Evolutionary conservation across 2,113 vertebrate species (phyloP).

Genomic region (Bagarius yarrelli): DNA sequence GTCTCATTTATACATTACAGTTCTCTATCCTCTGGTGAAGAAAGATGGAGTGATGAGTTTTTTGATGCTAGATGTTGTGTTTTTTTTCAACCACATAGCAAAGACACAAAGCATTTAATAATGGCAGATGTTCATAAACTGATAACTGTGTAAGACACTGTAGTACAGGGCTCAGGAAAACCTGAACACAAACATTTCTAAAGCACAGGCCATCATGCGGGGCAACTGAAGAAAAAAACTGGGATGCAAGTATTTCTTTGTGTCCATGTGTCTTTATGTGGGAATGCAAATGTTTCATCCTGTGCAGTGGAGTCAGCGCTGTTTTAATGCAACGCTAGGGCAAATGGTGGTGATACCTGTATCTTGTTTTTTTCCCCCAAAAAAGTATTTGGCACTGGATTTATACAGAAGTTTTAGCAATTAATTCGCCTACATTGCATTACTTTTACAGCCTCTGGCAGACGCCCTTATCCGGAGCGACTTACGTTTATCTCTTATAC

Average conservation of each 20-base stretch:
- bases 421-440: too few species aligned
- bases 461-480: too few species aligned
- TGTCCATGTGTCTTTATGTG: neutral
- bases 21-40: neutral
- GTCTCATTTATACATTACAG: too few species aligned
- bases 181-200: neutral
- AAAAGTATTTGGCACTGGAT: neutral
- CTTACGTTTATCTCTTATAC: too few species aligned
- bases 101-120: neutral
- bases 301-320: conserved; percentile 22
- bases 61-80: neutral
- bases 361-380: neutral
- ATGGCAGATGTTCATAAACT: neutral
- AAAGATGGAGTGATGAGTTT: neutral
- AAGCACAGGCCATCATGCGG: neutral
- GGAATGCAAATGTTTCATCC: neutral
- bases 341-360: neutral
- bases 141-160: neutral
- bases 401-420: neutral
- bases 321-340: neutral
- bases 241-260: neutral
- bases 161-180: neutral
- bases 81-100: neutral
- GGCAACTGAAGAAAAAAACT: conserved; percentile 4
- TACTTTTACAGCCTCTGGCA: too few species aligned